Percentiles rank a stretch among this genome's conserved stretches.
Evolutionary conservation across 64 coral and sea anemone species (phyloP).

Genomic region (Dendrophyllia cribrosa): DNA sequence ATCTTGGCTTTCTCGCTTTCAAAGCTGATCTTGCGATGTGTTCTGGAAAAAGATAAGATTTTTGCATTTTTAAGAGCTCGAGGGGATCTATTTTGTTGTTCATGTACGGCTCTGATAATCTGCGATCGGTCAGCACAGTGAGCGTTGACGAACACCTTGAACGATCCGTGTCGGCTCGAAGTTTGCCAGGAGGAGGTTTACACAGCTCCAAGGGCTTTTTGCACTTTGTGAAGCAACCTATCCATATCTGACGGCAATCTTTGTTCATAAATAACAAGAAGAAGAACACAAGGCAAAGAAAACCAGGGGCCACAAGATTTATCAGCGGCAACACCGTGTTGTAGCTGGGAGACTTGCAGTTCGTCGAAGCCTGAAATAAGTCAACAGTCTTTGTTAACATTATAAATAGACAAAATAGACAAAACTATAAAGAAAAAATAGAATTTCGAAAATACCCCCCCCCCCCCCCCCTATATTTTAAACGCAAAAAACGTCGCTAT

Average conservation of each 20-base stretch:
- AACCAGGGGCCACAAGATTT: slow-evolving; percentile 79
- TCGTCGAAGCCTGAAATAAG: slow-evolving; percentile 28
- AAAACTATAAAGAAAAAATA: too few relatives aligned
- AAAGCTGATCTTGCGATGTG: background rate
- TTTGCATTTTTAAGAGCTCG: background rate
- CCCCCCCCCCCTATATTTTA: too few relatives aligned
- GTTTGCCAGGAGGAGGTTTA: background rate
- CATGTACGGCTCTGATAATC: slow-evolving; percentile 1
- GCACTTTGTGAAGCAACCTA: slow-evolving; percentile 27
- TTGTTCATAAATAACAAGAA: slow-evolving; percentile 92
- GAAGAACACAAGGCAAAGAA: slow-evolving; percentile 88
- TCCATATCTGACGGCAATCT: slow-evolving; percentile 93
- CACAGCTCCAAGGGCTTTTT: background rate
- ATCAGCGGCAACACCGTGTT: slow-evolving; percentile 40
- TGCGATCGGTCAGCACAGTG: slow-evolving; percentile 52
- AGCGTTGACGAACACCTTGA: slow-evolving; percentile 79
- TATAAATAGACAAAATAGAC: too few relatives aligned
- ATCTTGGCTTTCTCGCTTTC: background rate
- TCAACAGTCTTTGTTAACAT: background rate
- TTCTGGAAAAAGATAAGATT: background rate
- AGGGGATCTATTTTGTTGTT: background rate
- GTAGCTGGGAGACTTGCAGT: slow-evolving; percentile 62
- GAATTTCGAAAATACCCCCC: too few relatives aligned
- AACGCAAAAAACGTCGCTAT: too few relatives aligned
- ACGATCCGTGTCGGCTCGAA: background rate